phyloP scores from a whole-genome alignment of 2,113 vertebrate species.

The Corvus moneduloides region DNA sequence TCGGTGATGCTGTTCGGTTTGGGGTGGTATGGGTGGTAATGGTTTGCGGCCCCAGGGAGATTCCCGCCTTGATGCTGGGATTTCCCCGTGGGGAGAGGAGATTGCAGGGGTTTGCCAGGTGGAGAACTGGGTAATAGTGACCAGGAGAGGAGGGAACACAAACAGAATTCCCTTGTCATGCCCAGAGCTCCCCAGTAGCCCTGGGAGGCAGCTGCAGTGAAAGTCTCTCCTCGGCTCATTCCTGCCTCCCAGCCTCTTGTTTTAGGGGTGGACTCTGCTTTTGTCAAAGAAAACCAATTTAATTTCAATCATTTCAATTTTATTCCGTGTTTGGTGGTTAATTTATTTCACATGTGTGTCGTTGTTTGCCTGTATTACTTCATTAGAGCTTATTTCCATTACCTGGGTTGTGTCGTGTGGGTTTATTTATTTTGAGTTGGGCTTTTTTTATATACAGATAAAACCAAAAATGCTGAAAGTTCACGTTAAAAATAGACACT shows the following conservation, averaged over 20 bases:
- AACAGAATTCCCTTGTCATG: not conserved
- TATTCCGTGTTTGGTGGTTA: not conserved
- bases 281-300: not conserved
- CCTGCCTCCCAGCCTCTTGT: not conserved
- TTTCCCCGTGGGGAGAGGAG: not conserved
- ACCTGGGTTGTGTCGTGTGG: not conserved
- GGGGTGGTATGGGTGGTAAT: not conserved
- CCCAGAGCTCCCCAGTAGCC: not conserved
- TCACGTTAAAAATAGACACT: not conserved
- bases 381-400: not conserved
- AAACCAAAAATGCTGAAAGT: not conserved
- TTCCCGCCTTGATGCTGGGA: rapidly evolving
- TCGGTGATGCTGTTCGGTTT: not conserved
- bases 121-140: not conserved
- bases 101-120: not conserved
- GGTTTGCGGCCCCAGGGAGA: not conserved
- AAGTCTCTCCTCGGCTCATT: not conserved
- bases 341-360: not conserved
- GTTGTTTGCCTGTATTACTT: not conserved
- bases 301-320: not conserved
- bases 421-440: not conserved
- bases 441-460: not conserved
- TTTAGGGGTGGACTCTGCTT: not conserved
- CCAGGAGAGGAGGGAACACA: not conserved
- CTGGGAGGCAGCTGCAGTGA: not conserved